A percentile compares a stretch with the other conserved stretches of the same genome.
Conservation (phyloP, 2,797 vertebrate genomes). For the Acipenser transmontanus region DNA sequence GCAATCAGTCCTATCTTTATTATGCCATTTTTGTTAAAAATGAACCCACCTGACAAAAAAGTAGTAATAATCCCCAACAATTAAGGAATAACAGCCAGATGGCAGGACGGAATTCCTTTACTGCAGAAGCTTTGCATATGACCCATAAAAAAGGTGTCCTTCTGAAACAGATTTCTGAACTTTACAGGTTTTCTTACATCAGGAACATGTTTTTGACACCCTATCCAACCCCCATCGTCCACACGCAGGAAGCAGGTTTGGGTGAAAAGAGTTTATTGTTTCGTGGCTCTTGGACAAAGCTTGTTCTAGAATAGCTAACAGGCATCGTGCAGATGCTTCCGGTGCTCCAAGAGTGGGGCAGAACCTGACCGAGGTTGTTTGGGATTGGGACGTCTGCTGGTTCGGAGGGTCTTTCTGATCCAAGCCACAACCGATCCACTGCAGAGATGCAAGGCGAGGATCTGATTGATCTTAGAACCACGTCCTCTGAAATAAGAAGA, state of each 20-base stretch:
- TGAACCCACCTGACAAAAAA: no score
- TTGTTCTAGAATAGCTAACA: not conserved
- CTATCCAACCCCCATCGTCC: not conserved
- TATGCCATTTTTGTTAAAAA: no score
- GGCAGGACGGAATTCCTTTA: no score
- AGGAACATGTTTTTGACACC: no score
- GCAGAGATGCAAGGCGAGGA: conserved; percentile 46
- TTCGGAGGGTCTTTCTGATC: not conserved
- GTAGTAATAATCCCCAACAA: no score
- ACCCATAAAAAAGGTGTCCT: no score
- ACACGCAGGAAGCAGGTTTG: not conserved
- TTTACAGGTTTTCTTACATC: no score
- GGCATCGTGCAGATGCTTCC: conserved; percentile 27
- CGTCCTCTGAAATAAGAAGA: conserved; percentile 22
- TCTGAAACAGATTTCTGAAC: no score
- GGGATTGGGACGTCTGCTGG: not conserved
- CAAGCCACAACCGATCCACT: conserved; percentile 16
- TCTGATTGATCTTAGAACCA: conserved; percentile 46
- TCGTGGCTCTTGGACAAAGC: not conserved
- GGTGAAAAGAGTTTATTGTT: not conserved
- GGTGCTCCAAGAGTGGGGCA: conserved; percentile 53
- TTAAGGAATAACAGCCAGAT: no score
- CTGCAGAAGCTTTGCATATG: no score
- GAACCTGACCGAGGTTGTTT: conserved; percentile 11
- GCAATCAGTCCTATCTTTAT: no score